phyloP scores from a whole-genome alignment of 2,797 vertebrate species.

The Sternotherus odoratus region DNA sequence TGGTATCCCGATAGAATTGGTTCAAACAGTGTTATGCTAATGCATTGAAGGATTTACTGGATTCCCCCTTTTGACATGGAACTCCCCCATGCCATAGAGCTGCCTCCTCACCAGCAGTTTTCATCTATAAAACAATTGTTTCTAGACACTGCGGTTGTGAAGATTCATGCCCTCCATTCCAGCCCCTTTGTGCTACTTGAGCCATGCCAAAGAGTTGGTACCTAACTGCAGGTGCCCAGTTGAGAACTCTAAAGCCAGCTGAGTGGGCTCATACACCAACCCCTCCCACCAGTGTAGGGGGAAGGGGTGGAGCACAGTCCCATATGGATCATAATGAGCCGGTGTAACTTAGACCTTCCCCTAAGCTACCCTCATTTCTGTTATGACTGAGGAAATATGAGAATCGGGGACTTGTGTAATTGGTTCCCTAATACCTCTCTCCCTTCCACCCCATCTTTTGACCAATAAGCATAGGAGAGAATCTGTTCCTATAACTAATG shows the following conservation, averaged over 20 bases:
- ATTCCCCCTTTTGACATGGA: background rate
- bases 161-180: background rate
- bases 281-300: background rate
- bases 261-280: background rate
- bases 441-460: background rate
- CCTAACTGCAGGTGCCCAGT: background rate
- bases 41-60: background rate
- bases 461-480: background rate
- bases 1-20: background rate
- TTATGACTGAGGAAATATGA: background rate
- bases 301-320: background rate
- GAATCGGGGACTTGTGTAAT: background rate
- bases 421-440: background rate
- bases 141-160: background rate
- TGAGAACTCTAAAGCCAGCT: background rate
- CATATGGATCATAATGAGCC: background rate
- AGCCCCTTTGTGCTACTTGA: background rate
- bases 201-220: background rate
- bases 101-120: background rate
- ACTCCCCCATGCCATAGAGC: background rate
- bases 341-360: background rate
- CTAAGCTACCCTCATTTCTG: background rate
- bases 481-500: background rate
- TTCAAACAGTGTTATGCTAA: background rate
- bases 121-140: background rate